Base-by-base conservation (phyloP, 2,797 vertebrate species). In the Catharus ustulatus region DNA sequence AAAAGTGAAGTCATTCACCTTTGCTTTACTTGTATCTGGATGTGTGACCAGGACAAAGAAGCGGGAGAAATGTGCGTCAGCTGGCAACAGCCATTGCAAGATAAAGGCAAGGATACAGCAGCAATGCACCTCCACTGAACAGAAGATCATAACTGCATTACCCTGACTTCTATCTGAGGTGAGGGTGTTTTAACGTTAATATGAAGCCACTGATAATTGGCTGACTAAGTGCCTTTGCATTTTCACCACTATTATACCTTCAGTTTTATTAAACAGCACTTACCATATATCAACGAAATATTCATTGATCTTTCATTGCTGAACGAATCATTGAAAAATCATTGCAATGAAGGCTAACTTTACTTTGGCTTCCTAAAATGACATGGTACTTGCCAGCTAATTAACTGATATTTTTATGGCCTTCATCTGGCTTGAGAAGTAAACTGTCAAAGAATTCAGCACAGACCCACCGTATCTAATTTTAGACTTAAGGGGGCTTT, bases 251-350 rank as follows among this genome's bases (percentile, higher is more conserved):
- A 95, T 97, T 98, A 97, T 51, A 66, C 91, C 97, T 98, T 96
- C 72, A 89, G 93, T 97, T 97, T 98, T 97, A 97, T 97, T 98
- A 97, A 97, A 96, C 88, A 96, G 95, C 95, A 96, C 96, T 98
- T 98, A 97, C 89, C 96, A 97, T 97, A 96, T 96, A 98, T 98
- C 97, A 98, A 93, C 97, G 96, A 97, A 98, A 98, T 97, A 98
- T 98, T 98, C 97, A 98, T 97, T 96, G 97, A 95, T 97, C 97
- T 97, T 98, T 98, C 97, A 98, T 97, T 97, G 97, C 91, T 66
- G 95, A 98, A 95, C 62, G 61, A 98, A 97, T 97, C 96, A 97
- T 79, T 97, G 95, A 96, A 96, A 97, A 97, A 96, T 97, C 93
- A 96, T 94, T 92, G 88, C 95, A 85, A 62, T 87, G 74, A 97